phyloP scores from a whole-genome alignment of 2,888 invertebrate species.

The Ganaspis brasiliensis region DNA sequence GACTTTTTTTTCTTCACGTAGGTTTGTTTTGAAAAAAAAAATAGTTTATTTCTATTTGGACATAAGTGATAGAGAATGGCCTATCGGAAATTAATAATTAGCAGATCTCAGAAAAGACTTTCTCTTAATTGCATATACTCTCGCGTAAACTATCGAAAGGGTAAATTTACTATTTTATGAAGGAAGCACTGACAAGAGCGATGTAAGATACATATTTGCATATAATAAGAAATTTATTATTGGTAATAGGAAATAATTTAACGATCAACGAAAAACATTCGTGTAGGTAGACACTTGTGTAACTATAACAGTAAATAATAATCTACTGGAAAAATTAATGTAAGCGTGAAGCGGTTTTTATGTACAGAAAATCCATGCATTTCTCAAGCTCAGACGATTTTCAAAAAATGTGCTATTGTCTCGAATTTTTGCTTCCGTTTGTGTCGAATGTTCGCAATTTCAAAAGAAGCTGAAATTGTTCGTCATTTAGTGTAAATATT shows the following conservation, averaged over 20 bases:
- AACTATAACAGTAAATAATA: constrained; percentile 19
- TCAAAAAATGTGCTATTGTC: too few relatives aligned
- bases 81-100: constrained; percentile 12
- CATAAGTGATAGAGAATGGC: constrained; percentile 15
- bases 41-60: too few relatives aligned
- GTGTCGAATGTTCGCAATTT: constrained; percentile 1
- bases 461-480: constrained; percentile 10
- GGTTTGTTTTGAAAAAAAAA: too few relatives aligned
- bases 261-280: constrained; percentile 30
- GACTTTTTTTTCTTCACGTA: too few relatives aligned
- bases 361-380: neutral
- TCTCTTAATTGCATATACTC: neutral
- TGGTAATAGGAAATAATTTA: constrained; percentile 37
- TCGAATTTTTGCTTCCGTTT: constrained; percentile 24
- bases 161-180: constrained; percentile 28
- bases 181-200: constrained; percentile 7
- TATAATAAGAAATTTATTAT: constrained; percentile 26
- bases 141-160: neutral
- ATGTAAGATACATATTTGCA: constrained; percentile 22
- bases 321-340: constrained; percentile 26
- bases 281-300: constrained; percentile 28
- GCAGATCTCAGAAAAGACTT: neutral
- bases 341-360: constrained; percentile 7
- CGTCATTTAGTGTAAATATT: constrained; percentile 31
- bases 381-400: constrained; percentile 14